Conservation (phyloP, 1,140 invertebrate genomes). For the Aporrectodea caliginosa region DNA sequence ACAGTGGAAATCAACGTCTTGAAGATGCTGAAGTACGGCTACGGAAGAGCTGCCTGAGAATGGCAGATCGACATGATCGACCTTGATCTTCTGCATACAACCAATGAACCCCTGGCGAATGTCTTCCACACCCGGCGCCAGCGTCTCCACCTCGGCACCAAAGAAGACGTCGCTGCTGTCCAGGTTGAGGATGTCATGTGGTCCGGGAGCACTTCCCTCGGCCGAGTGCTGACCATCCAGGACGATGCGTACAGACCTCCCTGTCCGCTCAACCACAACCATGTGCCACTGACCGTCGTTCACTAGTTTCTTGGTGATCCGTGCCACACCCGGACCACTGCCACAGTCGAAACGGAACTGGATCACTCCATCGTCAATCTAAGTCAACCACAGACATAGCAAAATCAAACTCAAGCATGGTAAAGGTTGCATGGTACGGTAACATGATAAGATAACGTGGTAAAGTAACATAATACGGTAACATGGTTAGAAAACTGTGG, state of each 20-base stretch:
- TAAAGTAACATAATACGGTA: no score
- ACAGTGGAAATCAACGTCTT: constrained; percentile 74
- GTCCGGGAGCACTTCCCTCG: constrained; percentile 74
- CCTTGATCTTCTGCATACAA: constrained; percentile 81
- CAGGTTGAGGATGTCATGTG: constrained; percentile 79
- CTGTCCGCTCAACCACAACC: constrained; percentile 73
- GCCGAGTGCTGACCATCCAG: constrained; percentile 73
- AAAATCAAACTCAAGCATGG: no score
- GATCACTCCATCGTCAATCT: constrained; percentile 72
- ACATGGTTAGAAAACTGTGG: no score
- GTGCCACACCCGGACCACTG: constrained; percentile 79
- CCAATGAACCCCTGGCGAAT: constrained; percentile 77
- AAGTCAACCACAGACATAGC: no score
- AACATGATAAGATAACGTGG: no score
- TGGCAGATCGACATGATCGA: constrained; percentile 72
- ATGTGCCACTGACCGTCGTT: constrained; percentile 89
- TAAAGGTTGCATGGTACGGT: no score
- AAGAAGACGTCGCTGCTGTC: constrained; percentile 77
- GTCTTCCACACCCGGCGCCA: constrained; percentile 67
- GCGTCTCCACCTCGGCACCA: constrained; percentile 72
- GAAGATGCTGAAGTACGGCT: constrained; percentile 67
- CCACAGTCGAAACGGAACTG: constrained; percentile 87
- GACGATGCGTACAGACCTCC: constrained; percentile 65
- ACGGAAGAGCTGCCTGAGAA: constrained; percentile 59
- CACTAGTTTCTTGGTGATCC: constrained; percentile 69